Conservation (phyloP, 2,113 vertebrate genomes). For the Passer montanus region DNA sequence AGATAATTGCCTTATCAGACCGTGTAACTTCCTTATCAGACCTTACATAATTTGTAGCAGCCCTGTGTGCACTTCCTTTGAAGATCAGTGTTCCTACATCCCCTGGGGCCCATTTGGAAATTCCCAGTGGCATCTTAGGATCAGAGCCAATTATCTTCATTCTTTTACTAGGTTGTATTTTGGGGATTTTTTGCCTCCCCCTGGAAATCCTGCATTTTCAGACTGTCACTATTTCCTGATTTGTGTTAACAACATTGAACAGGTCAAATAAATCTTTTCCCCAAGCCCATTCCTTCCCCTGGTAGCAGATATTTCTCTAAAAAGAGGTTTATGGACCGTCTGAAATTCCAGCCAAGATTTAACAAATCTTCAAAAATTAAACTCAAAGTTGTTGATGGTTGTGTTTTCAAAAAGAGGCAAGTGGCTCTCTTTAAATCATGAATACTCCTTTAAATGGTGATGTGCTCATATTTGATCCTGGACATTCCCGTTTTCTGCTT, state of each 20-base stretch:
- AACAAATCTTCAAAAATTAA: not conserved
- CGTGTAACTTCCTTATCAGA: not conserved
- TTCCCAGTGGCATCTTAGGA: not conserved
- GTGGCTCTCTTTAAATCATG: not conserved
- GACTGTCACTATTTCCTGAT: not conserved
- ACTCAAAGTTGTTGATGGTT: not conserved
- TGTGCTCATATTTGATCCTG: not conserved
- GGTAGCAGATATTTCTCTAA: not conserved
- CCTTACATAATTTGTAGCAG: not conserved
- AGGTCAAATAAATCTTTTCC: not conserved
- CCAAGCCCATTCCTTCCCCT: not conserved
- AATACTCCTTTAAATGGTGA: not conserved
- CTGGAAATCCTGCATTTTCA: not conserved
- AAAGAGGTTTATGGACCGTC: not conserved
- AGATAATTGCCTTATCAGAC: not conserved
- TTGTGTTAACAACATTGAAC: not conserved
- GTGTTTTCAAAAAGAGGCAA: not conserved
- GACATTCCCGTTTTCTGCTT: constrained; percentile 31
- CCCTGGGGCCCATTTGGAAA: not conserved
- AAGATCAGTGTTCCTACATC: not conserved
- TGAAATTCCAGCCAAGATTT: not conserved
- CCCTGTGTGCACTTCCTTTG: not conserved
- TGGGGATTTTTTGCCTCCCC: accelerated
- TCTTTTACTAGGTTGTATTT: not conserved
- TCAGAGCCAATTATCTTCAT: not conserved